These are phyloP conservation scores for Cydia pomonella DNA, from an alignment of 1,140 invertebrate species.

Conservation along the genomic window DNA sequence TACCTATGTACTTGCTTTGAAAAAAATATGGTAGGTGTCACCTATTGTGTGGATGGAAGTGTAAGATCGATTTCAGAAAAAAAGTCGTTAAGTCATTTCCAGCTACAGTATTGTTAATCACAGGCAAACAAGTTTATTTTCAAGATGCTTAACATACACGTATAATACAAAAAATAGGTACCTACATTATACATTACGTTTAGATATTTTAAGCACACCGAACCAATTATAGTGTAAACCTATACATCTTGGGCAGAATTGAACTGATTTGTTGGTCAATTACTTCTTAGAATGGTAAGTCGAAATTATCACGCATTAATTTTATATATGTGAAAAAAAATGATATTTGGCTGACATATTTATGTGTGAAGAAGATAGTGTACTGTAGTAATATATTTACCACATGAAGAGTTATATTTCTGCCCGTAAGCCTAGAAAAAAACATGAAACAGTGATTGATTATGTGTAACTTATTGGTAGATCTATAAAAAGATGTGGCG, in stretches of 20 bases:
- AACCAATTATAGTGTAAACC: too few species aligned
- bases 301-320: not conserved
- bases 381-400: slow-evolving; percentile 42
- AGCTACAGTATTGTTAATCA: too few species aligned
- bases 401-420: slow-evolving; percentile 52
- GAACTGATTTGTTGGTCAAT: too few species aligned
- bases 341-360: too few species aligned
- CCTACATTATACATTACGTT: too few species aligned
- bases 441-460: slow-evolving; percentile 36
- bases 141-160: too few species aligned
- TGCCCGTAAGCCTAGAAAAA: slow-evolving; percentile 42
- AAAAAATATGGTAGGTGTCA: not conserved
- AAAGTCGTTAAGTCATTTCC: not conserved
- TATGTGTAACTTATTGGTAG: not conserved
- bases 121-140: too few species aligned
- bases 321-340: too few species aligned
- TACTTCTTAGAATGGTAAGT: not conserved
- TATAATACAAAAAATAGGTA: too few species aligned
- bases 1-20: not conserved
- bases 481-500: too few species aligned
- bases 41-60: not conserved
- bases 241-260: too few species aligned
- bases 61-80: not conserved
- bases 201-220: too few species aligned
- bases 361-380: not conserved